Conservation (phyloP, 2,113 vertebrate genomes). For the Grammomys surdaster region DNA sequence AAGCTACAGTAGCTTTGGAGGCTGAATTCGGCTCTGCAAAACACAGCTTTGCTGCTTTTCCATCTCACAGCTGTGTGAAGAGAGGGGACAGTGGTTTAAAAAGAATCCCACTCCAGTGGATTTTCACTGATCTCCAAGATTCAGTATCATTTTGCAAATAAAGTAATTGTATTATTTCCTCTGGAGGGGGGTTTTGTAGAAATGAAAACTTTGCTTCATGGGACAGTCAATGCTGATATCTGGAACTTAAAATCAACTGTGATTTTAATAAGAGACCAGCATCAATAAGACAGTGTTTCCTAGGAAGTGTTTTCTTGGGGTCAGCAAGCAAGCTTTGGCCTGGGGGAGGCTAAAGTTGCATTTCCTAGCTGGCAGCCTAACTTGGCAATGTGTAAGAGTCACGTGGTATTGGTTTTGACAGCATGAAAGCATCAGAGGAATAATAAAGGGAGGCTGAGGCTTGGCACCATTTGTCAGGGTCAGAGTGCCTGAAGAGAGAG, state of each 20-base stretch:
- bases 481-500: neutral
- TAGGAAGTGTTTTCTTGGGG: neutral
- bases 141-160: slow-evolving; percentile 85
- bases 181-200: neutral
- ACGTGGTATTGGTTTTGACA: neutral
- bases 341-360: neutral
- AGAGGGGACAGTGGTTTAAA: slow-evolving; percentile 81
- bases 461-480: neutral
- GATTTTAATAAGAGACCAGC: neutral
- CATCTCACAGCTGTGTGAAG: slow-evolving; percentile 88
- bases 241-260: neutral
- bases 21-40: slow-evolving; percentile 89
- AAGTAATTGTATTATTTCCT: slow-evolving; percentile 86
- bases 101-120: slow-evolving; percentile 84
- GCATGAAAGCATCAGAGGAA: neutral
- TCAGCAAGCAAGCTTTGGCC: neutral
- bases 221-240: neutral
- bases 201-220: neutral
- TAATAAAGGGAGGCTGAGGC: neutral
- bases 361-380: neutral
- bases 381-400: neutral
- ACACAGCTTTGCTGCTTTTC: slow-evolving; percentile 89
- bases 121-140: slow-evolving; percentile 86
- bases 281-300: neutral
- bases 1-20: slow-evolving; percentile 86